Conservation (phyloP, 2,797 vertebrate species). For the Leptatherina wallacei region DNA sequence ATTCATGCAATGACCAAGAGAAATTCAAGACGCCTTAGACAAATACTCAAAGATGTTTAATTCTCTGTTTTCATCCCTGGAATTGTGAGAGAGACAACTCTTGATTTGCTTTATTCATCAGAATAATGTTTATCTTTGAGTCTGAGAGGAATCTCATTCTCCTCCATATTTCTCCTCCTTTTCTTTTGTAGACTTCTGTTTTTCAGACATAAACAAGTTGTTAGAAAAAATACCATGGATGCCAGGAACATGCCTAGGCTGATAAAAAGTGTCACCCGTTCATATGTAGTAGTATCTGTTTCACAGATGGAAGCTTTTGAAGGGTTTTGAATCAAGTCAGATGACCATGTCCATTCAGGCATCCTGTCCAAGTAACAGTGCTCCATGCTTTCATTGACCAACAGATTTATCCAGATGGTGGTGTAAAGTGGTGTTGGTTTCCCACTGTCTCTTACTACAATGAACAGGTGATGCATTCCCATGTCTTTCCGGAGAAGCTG, state of each 20-base stretch:
- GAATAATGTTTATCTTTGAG: slow-evolving; percentile 69
- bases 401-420: slow-evolving; percentile 83
- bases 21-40: slow-evolving; percentile 46
- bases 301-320: slow-evolving; percentile 60
- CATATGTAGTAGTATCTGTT: slow-evolving; percentile 36
- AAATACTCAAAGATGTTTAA: slow-evolving; percentile 55
- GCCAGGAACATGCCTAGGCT: slow-evolving; percentile 71
- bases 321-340: slow-evolving; percentile 38
- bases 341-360: slow-evolving; percentile 67
- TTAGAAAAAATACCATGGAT: slow-evolving; percentile 68
- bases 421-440: slow-evolving; percentile 82
- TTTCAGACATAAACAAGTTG: slow-evolving; percentile 69
- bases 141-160: slow-evolving; percentile 73
- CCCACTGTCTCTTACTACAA: slow-evolving; percentile 82
- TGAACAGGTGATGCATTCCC: slow-evolving; percentile 83
- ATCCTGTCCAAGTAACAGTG: slow-evolving; percentile 73
- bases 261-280: slow-evolving; percentile 57
- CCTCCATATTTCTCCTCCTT: slow-evolving; percentile 28
- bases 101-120: slow-evolving; percentile 63
- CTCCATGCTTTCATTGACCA: slow-evolving; percentile 80
- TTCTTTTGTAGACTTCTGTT: slow-evolving; percentile 43
- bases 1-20: slow-evolving; percentile 31
- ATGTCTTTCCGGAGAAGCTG: slow-evolving; percentile 68
- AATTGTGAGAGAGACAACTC: slow-evolving; percentile 50
- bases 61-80: slow-evolving; percentile 50